Percentiles rank a stretch among this genome's conserved stretches.
phyloP scores from a whole-genome alignment of 1,140 invertebrate genomes.

The Drosophila burlai region DNA sequence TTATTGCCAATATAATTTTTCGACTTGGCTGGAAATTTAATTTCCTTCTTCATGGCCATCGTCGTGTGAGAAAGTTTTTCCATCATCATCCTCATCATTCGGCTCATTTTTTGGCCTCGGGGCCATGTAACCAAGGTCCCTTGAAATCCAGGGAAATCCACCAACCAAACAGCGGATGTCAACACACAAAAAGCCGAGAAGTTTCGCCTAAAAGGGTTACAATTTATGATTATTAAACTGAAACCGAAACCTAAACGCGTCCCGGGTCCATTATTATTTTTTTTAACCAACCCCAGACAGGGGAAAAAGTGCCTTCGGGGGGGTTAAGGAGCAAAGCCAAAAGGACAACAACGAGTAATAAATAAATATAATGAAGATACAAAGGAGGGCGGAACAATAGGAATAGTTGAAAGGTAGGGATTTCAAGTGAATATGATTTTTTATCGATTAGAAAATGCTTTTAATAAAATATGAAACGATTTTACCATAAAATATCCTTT shows the following conservation, averaged over 20 bases:
- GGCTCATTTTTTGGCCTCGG: slow-evolving; percentile 50
- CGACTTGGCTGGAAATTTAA: slow-evolving; percentile 77
- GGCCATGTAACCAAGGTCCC: slow-evolving; percentile 62
- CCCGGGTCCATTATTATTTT: slow-evolving; percentile 14
- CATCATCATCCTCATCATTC: slow-evolving; percentile 14
- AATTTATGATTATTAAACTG: slow-evolving; percentile 83
- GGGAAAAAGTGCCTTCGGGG: slow-evolving; percentile 7
- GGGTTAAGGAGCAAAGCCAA: slow-evolving; percentile 2
- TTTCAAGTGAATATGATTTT: neutral
- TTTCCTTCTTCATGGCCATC: slow-evolving; percentile 59
- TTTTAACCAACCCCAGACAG: neutral
- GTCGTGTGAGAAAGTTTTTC: slow-evolving; percentile 37
- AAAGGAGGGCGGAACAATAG: neutral
- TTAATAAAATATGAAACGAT: neutral
- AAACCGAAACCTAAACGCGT: slow-evolving; percentile 18
- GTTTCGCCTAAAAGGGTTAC: slow-evolving; percentile 70
- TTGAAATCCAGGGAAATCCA: slow-evolving; percentile 31
- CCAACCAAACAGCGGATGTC: slow-evolving; percentile 72
- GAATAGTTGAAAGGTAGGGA: neutral
- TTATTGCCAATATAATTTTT: slow-evolving; percentile 83
- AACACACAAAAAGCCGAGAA: slow-evolving; percentile 56
- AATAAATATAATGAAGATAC: slow-evolving; percentile 22
- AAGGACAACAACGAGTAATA: slow-evolving; percentile 11
- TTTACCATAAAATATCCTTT: neutral
- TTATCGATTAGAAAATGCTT: no score